Evolutionary conservation across 2,888 invertebrate species (phyloP).

Genomic region (Unio pictorum): DNA sequence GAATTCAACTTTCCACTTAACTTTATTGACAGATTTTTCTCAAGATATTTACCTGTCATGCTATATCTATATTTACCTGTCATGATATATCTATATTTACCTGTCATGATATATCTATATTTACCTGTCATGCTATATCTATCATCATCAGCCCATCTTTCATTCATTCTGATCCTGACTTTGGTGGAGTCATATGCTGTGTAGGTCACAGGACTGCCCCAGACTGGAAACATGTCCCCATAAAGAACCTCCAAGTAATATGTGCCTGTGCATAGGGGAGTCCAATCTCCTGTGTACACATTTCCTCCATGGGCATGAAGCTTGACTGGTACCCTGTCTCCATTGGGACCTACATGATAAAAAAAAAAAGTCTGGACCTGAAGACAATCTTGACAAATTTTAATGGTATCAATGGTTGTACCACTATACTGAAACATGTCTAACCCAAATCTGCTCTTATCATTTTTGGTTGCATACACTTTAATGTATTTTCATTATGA

Average conservation of each 20-base stretch:
- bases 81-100: background rate
- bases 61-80: conserved; percentile 10
- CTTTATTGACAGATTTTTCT: too few relatives aligned
- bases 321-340: conserved; percentile 66
- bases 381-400: background rate
- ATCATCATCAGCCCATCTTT: conserved; percentile 23
- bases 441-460: too few relatives aligned
- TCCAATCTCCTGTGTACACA: conserved; percentile 51
- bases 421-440: too few relatives aligned
- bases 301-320: conserved; percentile 54
- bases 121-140: conserved; percentile 17
- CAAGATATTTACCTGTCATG: conserved; percentile 9
- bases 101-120: background rate
- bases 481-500: too few relatives aligned
- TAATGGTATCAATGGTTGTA: too few relatives aligned
- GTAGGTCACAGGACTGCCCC: conserved; percentile 71
- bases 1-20: too few relatives aligned
- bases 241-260: conserved; percentile 34
- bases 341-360: conserved; percentile 84
- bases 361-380: background rate
- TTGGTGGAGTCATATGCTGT: conserved; percentile 85
- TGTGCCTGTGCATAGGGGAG: conserved; percentile 33
- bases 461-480: too few relatives aligned
- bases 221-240: conserved; percentile 43
- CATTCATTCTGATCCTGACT: conserved; percentile 81